These are phyloP conservation scores for Hofmannophila pseudospretella DNA, from an alignment of 2,888 invertebrate genomes.

Conservation along the genomic window DNA sequence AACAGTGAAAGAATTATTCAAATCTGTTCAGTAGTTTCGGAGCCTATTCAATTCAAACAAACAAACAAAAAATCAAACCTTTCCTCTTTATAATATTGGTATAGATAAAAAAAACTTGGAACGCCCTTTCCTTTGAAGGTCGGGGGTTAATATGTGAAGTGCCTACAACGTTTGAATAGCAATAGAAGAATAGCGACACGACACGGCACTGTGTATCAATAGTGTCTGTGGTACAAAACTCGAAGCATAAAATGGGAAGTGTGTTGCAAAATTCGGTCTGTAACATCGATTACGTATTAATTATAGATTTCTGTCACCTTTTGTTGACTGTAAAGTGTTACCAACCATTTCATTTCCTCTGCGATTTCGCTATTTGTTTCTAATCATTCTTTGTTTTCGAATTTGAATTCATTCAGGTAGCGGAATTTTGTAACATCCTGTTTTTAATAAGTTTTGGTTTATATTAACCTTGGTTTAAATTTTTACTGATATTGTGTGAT, in stretches of 20 bases:
- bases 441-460: neutral
- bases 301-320: slow-evolving; percentile 21
- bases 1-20: too few species aligned
- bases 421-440: slow-evolving; percentile 10
- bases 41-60: too few species aligned
- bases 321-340: neutral
- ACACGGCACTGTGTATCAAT: slow-evolving; percentile 1
- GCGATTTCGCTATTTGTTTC: too few species aligned
- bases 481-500: neutral
- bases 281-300: slow-evolving; percentile 34
- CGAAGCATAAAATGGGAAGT: slow-evolving; percentile 10
- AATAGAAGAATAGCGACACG: neutral
- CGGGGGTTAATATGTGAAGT: too few species aligned
- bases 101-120: too few species aligned
- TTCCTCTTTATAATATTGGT: too few species aligned
- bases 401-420: neutral
- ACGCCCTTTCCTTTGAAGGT: too few species aligned
- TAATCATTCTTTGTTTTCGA: slow-evolving; percentile 1
- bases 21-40: too few species aligned
- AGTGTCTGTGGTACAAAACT: slow-evolving; percentile 9
- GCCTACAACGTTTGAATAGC: neutral
- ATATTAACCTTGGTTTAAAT: slow-evolving; percentile 7
- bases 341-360: too few species aligned
- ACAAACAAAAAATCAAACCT: too few species aligned
- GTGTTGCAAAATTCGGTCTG: slow-evolving; percentile 23